A percentile compares a stretch with the other conserved stretches of the same genome.
These are phyloP conservation scores for Spisula subtruncata DNA, from an alignment of 2,888 invertebrate genomes.

Conservation along the genomic window DNA sequence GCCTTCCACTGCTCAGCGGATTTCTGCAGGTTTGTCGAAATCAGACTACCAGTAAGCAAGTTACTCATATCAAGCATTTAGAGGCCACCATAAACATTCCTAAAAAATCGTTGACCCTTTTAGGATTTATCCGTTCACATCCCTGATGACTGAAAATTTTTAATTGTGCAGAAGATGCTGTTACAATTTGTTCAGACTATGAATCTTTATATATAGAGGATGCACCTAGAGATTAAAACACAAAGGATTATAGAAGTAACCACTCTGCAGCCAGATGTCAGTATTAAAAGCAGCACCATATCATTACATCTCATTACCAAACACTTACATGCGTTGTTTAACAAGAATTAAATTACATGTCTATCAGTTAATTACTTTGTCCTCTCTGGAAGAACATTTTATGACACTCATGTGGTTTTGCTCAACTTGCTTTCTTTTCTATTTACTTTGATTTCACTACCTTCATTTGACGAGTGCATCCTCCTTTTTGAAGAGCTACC, in stretches of 20 bases:
- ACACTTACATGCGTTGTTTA: conserved; percentile 7
- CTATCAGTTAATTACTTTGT: conserved; percentile 21
- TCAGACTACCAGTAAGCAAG: too few species aligned
- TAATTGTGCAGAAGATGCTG: too few species aligned
- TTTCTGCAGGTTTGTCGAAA: too few species aligned
- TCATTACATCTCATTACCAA: not conserved
- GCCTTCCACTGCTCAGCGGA: too few species aligned
- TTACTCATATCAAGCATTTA: too few species aligned
- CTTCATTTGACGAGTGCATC: conserved; percentile 13
- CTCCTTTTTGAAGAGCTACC: not conserved
- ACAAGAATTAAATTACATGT: conserved; percentile 4
- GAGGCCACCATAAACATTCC: too few species aligned
- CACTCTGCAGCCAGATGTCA: conserved; percentile 8
- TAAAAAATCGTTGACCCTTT: too few species aligned
- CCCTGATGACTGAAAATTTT: too few species aligned
- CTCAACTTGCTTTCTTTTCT: conserved; percentile 17
- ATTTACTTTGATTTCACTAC: conserved; percentile 5
- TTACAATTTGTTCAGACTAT: not conserved
- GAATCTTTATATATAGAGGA: not conserved
- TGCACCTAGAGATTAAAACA: not conserved
- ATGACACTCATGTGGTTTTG: not conserved
- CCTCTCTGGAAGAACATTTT: conserved; percentile 12
- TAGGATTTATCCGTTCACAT: too few species aligned
- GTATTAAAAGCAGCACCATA: not conserved
- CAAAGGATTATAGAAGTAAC: not conserved